These are phyloP conservation scores for Drosophila flavopinicola DNA, from an alignment of 2,888 invertebrate species.

Conservation along the genomic window DNA sequence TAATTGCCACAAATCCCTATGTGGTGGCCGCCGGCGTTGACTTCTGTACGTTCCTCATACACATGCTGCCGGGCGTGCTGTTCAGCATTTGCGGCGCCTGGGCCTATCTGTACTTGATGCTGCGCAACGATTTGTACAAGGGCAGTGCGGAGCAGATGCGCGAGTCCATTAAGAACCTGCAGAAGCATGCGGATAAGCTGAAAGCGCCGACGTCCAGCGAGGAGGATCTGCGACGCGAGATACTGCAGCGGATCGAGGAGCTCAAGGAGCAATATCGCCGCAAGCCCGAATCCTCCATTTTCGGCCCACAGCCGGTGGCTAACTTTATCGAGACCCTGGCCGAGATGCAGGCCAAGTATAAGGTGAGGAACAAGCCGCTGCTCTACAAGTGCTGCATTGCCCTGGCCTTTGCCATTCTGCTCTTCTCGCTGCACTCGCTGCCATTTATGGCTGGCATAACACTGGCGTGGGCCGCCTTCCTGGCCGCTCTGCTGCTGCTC, in stretches of 20 bases:
- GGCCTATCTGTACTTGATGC: constrained; percentile 89
- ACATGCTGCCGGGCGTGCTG: constrained; percentile 90
- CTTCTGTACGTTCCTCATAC: constrained; percentile 91
- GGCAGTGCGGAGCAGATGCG: constrained; percentile 88
- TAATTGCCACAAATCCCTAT: constrained; percentile 77
- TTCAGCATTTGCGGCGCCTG: constrained; percentile 85
- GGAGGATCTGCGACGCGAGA: constrained; percentile 89
- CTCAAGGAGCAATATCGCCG: constrained; percentile 86
- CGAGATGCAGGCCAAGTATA: constrained; percentile 88
- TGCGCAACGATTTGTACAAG: constrained; percentile 87
- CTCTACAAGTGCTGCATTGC: constrained; percentile 90
- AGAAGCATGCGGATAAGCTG: constrained; percentile 87
- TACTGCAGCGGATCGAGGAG: constrained; percentile 89
- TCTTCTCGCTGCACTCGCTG: constrained; percentile 93
- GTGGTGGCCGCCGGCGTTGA: constrained; percentile 86
- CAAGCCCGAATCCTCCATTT: constrained; percentile 68
- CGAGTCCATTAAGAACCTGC: constrained; percentile 92
- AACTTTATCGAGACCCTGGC: constrained; percentile 87
- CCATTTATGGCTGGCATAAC: constrained; percentile 89
- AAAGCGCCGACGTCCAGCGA: constrained; percentile 92
- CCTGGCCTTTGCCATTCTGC: constrained; percentile 88
- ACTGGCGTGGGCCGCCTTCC: constrained; percentile 93
- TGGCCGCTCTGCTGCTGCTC: constrained; percentile 91
- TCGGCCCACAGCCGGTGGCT: constrained; percentile 82
- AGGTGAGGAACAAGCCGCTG: constrained; percentile 89